These are phyloP conservation scores for Struthidea cinerea DNA, from an alignment of 2,113 vertebrate genomes.

Conservation along the genomic window DNA sequence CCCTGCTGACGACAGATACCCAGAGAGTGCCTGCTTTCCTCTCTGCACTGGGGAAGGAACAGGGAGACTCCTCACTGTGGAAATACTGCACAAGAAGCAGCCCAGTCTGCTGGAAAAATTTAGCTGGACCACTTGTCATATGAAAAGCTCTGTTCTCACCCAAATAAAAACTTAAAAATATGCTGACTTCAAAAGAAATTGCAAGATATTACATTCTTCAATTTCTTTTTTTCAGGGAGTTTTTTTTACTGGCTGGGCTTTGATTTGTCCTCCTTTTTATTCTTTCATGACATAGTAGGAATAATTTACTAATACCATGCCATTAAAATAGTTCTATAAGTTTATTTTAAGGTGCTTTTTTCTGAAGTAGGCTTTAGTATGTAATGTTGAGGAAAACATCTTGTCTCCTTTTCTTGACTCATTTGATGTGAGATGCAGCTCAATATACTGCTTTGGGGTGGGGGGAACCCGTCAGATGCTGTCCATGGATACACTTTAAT, in stretches of 20 bases:
- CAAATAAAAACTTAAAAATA: neutral
- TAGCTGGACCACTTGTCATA: neutral
- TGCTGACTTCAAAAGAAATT: neutral
- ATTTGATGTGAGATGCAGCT: neutral
- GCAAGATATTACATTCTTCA: neutral
- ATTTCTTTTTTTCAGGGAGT: neutral
- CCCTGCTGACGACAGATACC: neutral
- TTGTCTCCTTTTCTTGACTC: neutral
- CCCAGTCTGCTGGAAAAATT: slow-evolving; percentile 11
- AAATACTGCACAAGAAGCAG: neutral
- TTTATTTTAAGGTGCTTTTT: neutral
- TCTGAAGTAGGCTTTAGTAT: neutral
- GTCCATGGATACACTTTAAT: neutral
- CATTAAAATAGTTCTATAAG: neutral
- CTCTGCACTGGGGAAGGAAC: neutral
- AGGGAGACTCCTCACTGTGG: neutral
- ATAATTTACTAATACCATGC: neutral
- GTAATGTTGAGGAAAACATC: neutral
- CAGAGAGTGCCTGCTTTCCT: neutral
- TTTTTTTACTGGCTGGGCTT: neutral
- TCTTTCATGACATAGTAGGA: neutral
- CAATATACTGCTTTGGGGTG: neutral
- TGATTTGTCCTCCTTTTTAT: neutral
- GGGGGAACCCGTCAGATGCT: neutral
- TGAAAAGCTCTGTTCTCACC: neutral